These are phyloP conservation scores for Pollimyrus isidori DNA, from an alignment of 2,113 vertebrate genomes.

Conservation along the genomic window DNA sequence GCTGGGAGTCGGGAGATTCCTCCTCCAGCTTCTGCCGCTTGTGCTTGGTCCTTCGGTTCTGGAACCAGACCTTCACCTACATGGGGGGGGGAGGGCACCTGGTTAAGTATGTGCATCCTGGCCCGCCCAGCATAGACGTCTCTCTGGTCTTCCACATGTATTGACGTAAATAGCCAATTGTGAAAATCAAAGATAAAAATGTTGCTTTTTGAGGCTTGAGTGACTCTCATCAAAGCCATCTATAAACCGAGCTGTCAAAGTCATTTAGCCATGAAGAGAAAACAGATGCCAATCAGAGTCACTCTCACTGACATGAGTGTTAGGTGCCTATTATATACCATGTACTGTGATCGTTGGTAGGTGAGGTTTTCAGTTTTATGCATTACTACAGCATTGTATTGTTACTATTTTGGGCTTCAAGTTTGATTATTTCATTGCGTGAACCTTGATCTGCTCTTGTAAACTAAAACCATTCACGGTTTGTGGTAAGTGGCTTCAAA, in stretches of 20 bases:
- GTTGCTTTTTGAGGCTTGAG: not conserved
- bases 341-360: not conserved
- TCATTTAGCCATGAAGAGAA: not conserved
- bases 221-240: not conserved
- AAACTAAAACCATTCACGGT: not conserved
- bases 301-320: not conserved
- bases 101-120: not conserved
- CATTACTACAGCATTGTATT: not conserved
- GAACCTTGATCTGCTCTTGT: not conserved
- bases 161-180: not conserved
- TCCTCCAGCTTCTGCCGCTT: conserved; percentile 73
- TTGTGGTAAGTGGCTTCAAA: not conserved
- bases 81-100: not conserved
- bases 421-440: not conserved
- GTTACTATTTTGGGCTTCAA: not conserved
- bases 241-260: not conserved
- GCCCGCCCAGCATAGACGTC: not conserved
- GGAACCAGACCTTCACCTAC: conserved; percentile 73
- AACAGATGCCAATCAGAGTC: not conserved
- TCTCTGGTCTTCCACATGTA: not conserved
- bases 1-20: conserved; percentile 60
- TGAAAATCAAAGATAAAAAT: not conserved
- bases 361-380: not conserved
- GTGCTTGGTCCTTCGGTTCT: conserved; percentile 72
- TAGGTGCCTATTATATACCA: not conserved